Base-by-base conservation (phyloP, 2,113 vertebrate genomes). In the Cephalophus harveyi region DNA sequence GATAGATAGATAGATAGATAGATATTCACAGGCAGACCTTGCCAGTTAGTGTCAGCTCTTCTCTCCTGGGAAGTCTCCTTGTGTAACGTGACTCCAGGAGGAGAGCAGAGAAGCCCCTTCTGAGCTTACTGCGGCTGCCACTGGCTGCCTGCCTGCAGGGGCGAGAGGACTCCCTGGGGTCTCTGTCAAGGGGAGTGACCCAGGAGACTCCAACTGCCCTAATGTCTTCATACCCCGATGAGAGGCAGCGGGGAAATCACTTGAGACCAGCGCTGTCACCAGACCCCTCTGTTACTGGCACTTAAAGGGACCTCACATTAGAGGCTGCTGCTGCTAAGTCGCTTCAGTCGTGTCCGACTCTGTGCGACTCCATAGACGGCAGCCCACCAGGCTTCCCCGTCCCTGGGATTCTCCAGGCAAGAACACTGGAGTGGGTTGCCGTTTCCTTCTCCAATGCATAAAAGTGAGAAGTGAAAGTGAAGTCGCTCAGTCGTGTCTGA, bases 151-250 rank as follows among this genome's bases (percentile, higher is more conserved):
- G 30, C 76, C 81, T 40, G 7, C 27, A 79, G 11, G 54, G 57
- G 27, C n/a, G 25, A 50, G 79, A 87, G 43, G 48, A 40, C 57
- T 55, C 15, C 16, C 15, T 2, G 36, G 62, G 6, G 21, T n/a
- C 50, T 71, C 40, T 62, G 25, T 27, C 30, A 25, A 78, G 54
- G 28, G 60, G 12, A 76, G 36, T 17, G 11, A 33, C 36, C 52
- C n/a, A 54, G 59, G 48, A 93, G 55, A 59, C 7, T 28, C 7
- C 7, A 19, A 16, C 59, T 36, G 23, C 3, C 28, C 76, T 52
- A 67, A 6, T 0, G 1, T 57, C 71, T 62, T 91, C 28, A 36
- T 0, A 1, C 5, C 55, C 6, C 0, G 0, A n/a, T 0, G 5
- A 7, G 74, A 87, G 40, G 64, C 52, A 43, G 17, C 27, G 62